Base-by-base conservation (phyloP, 2,797 vertebrate genomes). In the Pantherophis alleghaniensis region DNA sequence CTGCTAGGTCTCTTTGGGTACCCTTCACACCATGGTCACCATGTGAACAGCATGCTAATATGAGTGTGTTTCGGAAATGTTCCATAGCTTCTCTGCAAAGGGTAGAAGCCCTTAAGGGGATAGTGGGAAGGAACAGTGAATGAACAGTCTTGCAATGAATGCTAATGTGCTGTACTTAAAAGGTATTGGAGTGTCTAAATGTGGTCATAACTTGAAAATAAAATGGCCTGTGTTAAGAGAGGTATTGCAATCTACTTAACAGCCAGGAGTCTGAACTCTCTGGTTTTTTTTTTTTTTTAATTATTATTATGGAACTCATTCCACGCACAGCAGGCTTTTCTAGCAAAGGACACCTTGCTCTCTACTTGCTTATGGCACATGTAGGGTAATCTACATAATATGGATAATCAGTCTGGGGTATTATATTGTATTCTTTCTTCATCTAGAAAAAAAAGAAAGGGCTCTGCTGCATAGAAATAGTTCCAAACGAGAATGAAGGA, bases 151-250 rank as follows among this genome's bases (percentile, higher is more conserved):
- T 83, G 59, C 59, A 92, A 66, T 93, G 92, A 90, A 93, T 86
- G 28, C 86, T 61, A 61, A 88, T 24, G 61, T 10, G 4, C 22
- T 88, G n/a, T 42, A 61, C 22, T 86, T 89, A 89, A 89, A 91
- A 93, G 57, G 20, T 51, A 47, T n/a, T 16, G 60, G 57, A 83
- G 69, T 63, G 51, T 59, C 89, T 86, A 63, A 93, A 89, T 42
- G 14, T 91, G 90, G 69, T 59, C 47, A 88, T 89, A 93, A 86
- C 69, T 89, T 91, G 90, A 55, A 91, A 93, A 91, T 91, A 91
- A 91, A 93, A 93, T 66, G 66, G 22, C 66, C 83, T 83, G 83
- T 32, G 69, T n/a, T 51, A 83, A 11, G 90, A 90, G n/a, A 61
- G 16, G 53, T 88, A 59, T 86, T 83, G 56, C 91, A 87, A 93